Evolutionary conservation across 2,888 invertebrate genomes (phyloP).

Genomic region (Lycaena phlaeas): DNA sequence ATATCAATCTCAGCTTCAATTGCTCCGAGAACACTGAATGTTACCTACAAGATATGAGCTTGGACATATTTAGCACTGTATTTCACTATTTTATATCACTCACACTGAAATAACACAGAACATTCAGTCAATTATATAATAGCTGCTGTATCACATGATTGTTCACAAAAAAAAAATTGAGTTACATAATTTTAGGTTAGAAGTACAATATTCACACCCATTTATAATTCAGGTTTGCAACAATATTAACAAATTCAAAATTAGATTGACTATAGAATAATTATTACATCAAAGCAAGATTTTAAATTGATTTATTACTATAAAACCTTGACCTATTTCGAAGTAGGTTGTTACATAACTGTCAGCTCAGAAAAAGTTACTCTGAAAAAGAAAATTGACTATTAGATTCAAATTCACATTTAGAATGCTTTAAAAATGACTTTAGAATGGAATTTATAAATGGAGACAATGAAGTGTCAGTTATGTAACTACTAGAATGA

Average conservation of each 20-base stretch:
- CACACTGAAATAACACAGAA: conserved; percentile 33
- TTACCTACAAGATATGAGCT: conserved; percentile 28
- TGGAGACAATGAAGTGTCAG: too few relatives aligned
- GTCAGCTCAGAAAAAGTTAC: conserved; percentile 28
- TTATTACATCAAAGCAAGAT: conserved; percentile 5
- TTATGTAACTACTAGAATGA: conserved; percentile 38
- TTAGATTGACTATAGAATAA: conserved; percentile 3
- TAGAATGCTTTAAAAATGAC: background rate
- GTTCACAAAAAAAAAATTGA: conserved; percentile 40
- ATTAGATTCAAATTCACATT: background rate
- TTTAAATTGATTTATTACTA: conserved; percentile 12
- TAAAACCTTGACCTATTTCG: conserved; percentile 43
- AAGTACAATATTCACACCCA: conserved; percentile 16
- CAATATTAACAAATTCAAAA: conserved; percentile 20
- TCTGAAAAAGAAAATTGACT: conserved; percentile 9
- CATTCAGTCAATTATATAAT: conserved; percentile 47
- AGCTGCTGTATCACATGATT: conserved; percentile 51
- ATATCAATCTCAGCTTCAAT: conserved; percentile 14
- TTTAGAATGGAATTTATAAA: background rate
- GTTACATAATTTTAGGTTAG: conserved; percentile 25
- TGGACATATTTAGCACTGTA: conserved; percentile 24
- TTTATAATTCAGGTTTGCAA: conserved; percentile 14
- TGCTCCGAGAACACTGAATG: conserved; percentile 19
- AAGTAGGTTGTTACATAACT: conserved; percentile 55
- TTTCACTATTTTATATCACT: conserved; percentile 30